Base-by-base conservation (phyloP, 2,113 vertebrate genomes). In the Siniperca chuatsi region DNA sequence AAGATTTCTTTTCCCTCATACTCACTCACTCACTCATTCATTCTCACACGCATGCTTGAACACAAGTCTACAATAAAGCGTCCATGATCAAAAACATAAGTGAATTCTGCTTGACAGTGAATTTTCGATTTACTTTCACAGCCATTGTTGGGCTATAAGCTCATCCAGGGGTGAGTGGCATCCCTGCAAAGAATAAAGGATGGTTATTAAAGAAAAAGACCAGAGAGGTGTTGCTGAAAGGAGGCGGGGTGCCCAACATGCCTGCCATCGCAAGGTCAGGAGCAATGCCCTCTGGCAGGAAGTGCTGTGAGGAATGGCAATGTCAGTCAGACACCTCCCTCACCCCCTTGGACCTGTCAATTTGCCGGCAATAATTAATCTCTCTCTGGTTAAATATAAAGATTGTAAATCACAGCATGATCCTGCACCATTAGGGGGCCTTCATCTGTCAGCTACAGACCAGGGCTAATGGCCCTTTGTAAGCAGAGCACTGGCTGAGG, bases 381-480 rank as follows among this genome's bases (percentile, higher is more conserved):
- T 95, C 89, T 91, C 87, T 91, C 83, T 90, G 78, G 92, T 94
- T 95, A 94, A 95, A 95, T 94, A 93, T 93, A 94, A 94, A 93
- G 89, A 94, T 89, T 94, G 94, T 94, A 95, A 95, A 95, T 95
- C 94, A 94, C 93, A 93, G 91, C 88, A 46, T 82, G 91, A 84
- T 89, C 88, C 84, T 42, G 85, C 82, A 74, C 92, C 77, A 81
- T 88, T 89, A 85, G 91, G 88, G 90, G 90, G 86, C 77, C 91
- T 92, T 93, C 93, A 93, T 93, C 90, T 93, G 92, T 92, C 94
- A 93, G 89, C 81, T 73, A 29, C 83, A 93, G 89, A 92, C 90
- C 93, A 92, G 89, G 89, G 89, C 83, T 92, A 91, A 94, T 93
- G 90, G 90, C 90, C 84, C 88, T 94, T 90, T 92, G 87, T 92